Conservation (phyloP, 64 coral and sea anemone species). For the Hydrozoanthus tunicans region DNA sequence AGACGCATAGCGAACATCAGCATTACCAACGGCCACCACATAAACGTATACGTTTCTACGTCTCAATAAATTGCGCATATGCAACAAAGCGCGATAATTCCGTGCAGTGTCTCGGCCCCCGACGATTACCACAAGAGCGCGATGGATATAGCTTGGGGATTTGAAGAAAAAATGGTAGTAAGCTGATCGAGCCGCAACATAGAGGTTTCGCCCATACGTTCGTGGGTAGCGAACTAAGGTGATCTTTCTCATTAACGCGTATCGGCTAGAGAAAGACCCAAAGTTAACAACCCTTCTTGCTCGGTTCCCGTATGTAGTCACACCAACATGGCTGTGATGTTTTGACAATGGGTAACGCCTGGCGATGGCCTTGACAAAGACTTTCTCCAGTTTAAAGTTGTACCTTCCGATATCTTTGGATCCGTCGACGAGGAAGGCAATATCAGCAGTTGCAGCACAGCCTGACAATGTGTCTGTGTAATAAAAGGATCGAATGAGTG, state of each 20-base stretch:
- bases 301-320: constrained; percentile 51
- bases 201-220: no score
- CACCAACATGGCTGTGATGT: constrained; percentile 58
- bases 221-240: not conserved
- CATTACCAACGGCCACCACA: constrained; percentile 44
- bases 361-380: constrained; percentile 56
- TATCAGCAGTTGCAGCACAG: not conserved
- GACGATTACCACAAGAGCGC: constrained; percentile 57
- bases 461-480: constrained; percentile 2
- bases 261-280: not conserved
- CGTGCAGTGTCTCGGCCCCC: constrained; percentile 44
- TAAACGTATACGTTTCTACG: constrained; percentile 41
- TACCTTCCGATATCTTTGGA: constrained; percentile 47
- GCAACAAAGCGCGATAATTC: constrained; percentile 10
- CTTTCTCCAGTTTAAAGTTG: constrained; percentile 71
- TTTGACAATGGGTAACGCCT: constrained; percentile 42
- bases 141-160: constrained; percentile 36
- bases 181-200: not conserved
- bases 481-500: not conserved
- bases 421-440: constrained; percentile 69
- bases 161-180: constrained; percentile 52
- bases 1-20: constrained; percentile 24
- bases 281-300: constrained; percentile 41
- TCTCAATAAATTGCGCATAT: constrained; percentile 16
- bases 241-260: constrained; percentile 10